Conservation (phyloP, 2,888 invertebrate genomes). For the Spicauda simplicius region DNA sequence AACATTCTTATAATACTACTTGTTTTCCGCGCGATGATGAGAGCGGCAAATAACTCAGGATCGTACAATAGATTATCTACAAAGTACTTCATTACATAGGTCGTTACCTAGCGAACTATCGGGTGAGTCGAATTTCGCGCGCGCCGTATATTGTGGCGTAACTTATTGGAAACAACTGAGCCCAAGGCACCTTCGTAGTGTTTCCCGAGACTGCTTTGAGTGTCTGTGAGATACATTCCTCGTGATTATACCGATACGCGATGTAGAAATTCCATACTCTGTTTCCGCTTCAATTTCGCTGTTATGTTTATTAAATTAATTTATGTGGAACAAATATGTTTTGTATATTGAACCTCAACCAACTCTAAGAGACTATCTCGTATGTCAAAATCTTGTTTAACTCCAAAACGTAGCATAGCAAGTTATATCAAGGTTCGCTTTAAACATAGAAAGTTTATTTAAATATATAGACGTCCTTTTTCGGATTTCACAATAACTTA, state of each 20-base stretch:
- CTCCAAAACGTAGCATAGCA: too few relatives aligned
- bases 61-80: too few relatives aligned
- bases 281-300: neutral
- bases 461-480: too few relatives aligned
- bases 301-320: neutral
- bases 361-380: too few relatives aligned
- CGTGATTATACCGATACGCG: neutral
- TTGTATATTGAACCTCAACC: too few relatives aligned
- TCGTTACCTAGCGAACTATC: conserved; percentile 19
- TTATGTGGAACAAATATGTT: too few relatives aligned
- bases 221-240: neutral
- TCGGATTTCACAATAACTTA: too few relatives aligned
- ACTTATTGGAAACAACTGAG: conserved; percentile 35
- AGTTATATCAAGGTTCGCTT: too few relatives aligned
- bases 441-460: too few relatives aligned
- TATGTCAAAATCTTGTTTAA: too few relatives aligned
- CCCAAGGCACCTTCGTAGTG: conserved; percentile 16
- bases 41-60: too few relatives aligned
- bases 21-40: too few relatives aligned
- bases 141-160: conserved; percentile 22
- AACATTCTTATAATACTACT: neutral
- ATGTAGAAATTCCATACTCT: neutral
- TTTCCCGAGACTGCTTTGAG: conserved; percentile 4
- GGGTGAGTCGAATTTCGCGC: conserved; percentile 28
- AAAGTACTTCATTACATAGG: conserved; percentile 5